These are phyloP conservation scores for Subanguina moxae DNA, from an alignment of 1,140 invertebrate genomes.

Conservation along the genomic window DNA sequence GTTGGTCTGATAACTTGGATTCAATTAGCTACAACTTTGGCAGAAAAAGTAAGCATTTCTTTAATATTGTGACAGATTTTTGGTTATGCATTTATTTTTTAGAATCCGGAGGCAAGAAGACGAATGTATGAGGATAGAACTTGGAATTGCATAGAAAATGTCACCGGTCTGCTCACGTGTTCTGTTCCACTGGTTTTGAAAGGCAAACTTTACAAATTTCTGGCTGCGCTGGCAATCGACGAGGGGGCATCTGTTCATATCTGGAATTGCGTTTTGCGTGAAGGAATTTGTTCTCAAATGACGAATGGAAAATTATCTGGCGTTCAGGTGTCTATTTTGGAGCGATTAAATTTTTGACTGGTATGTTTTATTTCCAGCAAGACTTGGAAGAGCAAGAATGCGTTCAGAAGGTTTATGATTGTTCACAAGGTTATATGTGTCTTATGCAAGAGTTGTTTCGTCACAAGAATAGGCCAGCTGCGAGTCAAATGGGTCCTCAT, in stretches of 20 bases:
- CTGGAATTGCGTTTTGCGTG: constrained; percentile 34
- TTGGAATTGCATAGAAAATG: constrained; percentile 32
- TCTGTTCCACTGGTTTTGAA: constrained; percentile 28
- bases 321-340: constrained; percentile 18
- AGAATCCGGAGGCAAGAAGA: constrained; percentile 26
- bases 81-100: not conserved
- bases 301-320: constrained; percentile 15
- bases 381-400: constrained; percentile 32
- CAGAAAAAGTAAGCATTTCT: constrained; percentile 13
- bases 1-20: constrained; percentile 29
- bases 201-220: constrained; percentile 27
- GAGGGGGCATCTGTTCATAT: constrained; percentile 23
- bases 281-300: constrained; percentile 35
- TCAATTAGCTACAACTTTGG: constrained; percentile 14
- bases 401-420: constrained; percentile 30
- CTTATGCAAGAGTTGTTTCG: constrained; percentile 25
- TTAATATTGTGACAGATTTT: constrained; percentile 12
- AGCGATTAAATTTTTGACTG: not conserved
- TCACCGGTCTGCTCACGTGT: constrained; percentile 17
- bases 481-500: constrained; percentile 24
- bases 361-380: constrained; percentile 21
- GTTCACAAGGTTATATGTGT: constrained; percentile 30
- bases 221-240: constrained; percentile 35
- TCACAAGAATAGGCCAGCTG: constrained; percentile 23
- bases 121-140: constrained; percentile 23